Evolutionary conservation across 2,888 invertebrate species (phyloP).

Genomic region (Cerastis leucographa): DNA sequence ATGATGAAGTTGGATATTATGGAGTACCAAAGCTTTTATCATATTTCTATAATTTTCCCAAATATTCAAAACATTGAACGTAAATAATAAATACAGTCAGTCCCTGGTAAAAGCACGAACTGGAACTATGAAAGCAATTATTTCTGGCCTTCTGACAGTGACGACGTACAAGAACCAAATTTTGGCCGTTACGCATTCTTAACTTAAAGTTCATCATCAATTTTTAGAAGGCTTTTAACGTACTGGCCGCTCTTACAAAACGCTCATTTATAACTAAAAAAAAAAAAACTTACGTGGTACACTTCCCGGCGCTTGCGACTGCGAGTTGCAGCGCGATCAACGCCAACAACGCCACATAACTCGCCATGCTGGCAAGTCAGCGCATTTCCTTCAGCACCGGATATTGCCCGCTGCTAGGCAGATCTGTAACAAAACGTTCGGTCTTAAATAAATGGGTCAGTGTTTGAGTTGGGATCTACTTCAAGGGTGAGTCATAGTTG

Average conservation of each 20-base stretch:
- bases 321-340: conserved; percentile 80
- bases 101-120: not conserved
- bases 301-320: conserved; percentile 82
- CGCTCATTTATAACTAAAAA: not conserved
- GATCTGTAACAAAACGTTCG: conserved; percentile 67
- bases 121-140: not conserved
- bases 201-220: not conserved
- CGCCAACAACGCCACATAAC: conserved; percentile 68
- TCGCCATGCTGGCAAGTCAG: conserved; percentile 81
- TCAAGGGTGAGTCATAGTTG: not conserved
- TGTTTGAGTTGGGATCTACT: conserved; percentile 14
- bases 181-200: not conserved
- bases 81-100: no score
- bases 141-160: not conserved
- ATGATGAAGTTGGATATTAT: not conserved
- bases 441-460: conserved; percentile 37
- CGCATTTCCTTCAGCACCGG: conserved; percentile 76
- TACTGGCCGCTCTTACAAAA: not conserved
- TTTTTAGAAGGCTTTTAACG: not conserved
- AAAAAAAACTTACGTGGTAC: conserved; percentile 85
- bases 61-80: not conserved
- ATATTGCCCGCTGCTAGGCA: conserved; percentile 57
- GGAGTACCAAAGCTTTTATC: not conserved
- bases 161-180: not conserved
- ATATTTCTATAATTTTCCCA: not conserved